Evolutionary conservation across 2,797 vertebrate species (phyloP).

Genomic region (Adelosebastes latens): DNA sequence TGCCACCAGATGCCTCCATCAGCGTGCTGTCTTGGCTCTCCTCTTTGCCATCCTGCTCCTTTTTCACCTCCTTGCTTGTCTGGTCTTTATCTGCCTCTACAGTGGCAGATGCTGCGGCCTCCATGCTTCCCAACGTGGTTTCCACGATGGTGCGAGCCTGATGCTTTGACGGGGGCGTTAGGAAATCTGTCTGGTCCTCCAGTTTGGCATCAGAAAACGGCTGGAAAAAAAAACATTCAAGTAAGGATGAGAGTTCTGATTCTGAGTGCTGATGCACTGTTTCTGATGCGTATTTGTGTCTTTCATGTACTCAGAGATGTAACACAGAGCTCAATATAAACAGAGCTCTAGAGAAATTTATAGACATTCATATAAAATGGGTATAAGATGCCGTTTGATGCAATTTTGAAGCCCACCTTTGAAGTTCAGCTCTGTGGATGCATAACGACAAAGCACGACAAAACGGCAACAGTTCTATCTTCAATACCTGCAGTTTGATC

Average conservation of each 20-base stretch:
- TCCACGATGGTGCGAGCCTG: slow-evolving; percentile 66
- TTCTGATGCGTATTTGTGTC: neutral
- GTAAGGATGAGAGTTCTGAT: neutral
- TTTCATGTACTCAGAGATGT: neutral
- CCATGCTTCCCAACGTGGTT: slow-evolving; percentile 29
- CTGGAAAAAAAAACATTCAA: slow-evolving; percentile 51
- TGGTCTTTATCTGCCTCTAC: slow-evolving; percentile 14
- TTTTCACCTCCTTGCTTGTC: neutral
- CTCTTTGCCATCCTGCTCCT: slow-evolving; percentile 14
- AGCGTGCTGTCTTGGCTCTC: neutral
- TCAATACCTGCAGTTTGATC: slow-evolving; percentile 79
- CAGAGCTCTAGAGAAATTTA: neutral
- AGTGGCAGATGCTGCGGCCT: neutral
- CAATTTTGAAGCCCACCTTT: neutral
- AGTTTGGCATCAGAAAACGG: slow-evolving; percentile 70
- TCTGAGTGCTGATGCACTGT: neutral
- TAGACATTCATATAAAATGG: neutral
- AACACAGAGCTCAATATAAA: neutral
- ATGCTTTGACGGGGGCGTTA: slow-evolving; percentile 70
- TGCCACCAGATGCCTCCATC: slow-evolving; percentile 9
- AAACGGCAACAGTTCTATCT: neutral
- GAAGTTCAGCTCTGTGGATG: neutral
- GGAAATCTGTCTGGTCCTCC: slow-evolving; percentile 33
- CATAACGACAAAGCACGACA: neutral
- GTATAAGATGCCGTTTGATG: neutral